A percentile compares a stretch with the other conserved stretches of the same genome.
Evolutionary conservation across 2,888 invertebrate species (phyloP).

Genomic region (Coenonympha glycerion): DNA sequence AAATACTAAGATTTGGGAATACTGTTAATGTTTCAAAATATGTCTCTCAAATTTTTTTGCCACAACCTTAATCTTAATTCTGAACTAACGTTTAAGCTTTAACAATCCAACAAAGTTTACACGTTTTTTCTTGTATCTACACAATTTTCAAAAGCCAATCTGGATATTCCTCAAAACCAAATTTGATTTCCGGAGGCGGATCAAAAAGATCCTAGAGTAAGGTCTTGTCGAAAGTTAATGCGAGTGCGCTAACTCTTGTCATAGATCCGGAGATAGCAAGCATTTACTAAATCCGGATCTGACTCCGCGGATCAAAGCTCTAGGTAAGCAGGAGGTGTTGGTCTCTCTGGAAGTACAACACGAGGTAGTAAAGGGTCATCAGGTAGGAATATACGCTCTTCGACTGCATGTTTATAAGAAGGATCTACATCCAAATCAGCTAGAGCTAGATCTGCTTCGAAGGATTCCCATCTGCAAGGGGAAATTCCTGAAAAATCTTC

Average conservation of each 20-base stretch:
- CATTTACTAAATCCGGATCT: slow-evolving; percentile 61
- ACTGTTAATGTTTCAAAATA: slow-evolving; percentile 70
- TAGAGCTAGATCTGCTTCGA: slow-evolving; percentile 78
- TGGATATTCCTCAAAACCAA: slow-evolving; percentile 4
- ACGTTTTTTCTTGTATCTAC: slow-evolving; percentile 16
- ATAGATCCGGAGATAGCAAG: slow-evolving; percentile 50
- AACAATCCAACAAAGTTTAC: slow-evolving; percentile 59
- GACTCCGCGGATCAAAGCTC: slow-evolving; percentile 73
- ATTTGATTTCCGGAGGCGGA: not conserved
- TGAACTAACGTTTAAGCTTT: slow-evolving; percentile 58
- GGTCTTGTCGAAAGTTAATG: not conserved
- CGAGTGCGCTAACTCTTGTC: slow-evolving; percentile 42
- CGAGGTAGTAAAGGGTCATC: slow-evolving; percentile 76
- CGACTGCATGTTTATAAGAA: slow-evolving; percentile 78
- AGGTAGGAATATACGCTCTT: slow-evolving; percentile 77
- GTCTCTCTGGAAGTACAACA: slow-evolving; percentile 70
- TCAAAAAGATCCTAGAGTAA: slow-evolving; percentile 2
- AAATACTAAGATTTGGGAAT: slow-evolving; percentile 59
- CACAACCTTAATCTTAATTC: slow-evolving; percentile 62
- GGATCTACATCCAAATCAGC: slow-evolving; percentile 78
- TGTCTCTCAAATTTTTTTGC: slow-evolving; percentile 69
- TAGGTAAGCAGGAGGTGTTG: slow-evolving; percentile 74
- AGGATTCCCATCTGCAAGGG: slow-evolving; percentile 78
- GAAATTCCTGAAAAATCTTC: slow-evolving; percentile 61
- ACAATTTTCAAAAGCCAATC: slow-evolving; percentile 19